phyloP scores from a whole-genome alignment of 2,113 vertebrate genomes.

The Meleagris gallopavo region DNA sequence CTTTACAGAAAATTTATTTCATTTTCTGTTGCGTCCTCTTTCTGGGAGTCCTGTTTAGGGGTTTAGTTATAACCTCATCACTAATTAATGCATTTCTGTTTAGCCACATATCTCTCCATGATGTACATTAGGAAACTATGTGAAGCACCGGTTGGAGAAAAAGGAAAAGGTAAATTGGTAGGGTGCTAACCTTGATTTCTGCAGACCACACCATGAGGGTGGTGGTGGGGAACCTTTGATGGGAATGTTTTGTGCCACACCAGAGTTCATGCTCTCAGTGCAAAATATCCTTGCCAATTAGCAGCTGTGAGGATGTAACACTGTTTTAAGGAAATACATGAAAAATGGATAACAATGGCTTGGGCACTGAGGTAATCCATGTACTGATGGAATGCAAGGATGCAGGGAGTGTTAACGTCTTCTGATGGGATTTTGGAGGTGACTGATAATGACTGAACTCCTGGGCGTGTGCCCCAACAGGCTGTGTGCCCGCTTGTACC shows the following conservation, averaged over 20 bases:
- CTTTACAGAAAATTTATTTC: neutral
- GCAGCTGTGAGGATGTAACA: neutral
- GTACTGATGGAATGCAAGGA: neutral
- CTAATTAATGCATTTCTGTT: slow-evolving; percentile 70
- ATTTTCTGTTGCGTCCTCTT: neutral
- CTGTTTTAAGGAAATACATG: neutral
- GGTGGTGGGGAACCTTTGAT: slow-evolving; percentile 56
- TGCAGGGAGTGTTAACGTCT: neutral
- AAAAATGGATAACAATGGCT: neutral
- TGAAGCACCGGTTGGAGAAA: slow-evolving; percentile 58
- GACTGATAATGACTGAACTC: neutral
- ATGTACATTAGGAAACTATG: slow-evolving; percentile 69
- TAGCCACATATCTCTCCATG: slow-evolving; percentile 69
- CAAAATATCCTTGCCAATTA: neutral
- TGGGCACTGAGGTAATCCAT: neutral
- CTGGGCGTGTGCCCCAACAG: neutral
- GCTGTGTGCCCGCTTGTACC: fast-evolving
- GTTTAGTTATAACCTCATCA: slow-evolving; percentile 39
- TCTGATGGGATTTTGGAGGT: neutral
- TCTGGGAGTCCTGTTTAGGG: slow-evolving; percentile 35
- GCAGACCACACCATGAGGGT: slow-evolving; percentile 48
- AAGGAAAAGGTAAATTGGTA: slow-evolving; percentile 65
- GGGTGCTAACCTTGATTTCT: slow-evolving; percentile 24
- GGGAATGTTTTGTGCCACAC: neutral
- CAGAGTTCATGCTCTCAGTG: neutral